These are phyloP conservation scores for Ceratotherium simum DNA, from an alignment of 2,113 vertebrate genomes.

Conservation along the genomic window DNA sequence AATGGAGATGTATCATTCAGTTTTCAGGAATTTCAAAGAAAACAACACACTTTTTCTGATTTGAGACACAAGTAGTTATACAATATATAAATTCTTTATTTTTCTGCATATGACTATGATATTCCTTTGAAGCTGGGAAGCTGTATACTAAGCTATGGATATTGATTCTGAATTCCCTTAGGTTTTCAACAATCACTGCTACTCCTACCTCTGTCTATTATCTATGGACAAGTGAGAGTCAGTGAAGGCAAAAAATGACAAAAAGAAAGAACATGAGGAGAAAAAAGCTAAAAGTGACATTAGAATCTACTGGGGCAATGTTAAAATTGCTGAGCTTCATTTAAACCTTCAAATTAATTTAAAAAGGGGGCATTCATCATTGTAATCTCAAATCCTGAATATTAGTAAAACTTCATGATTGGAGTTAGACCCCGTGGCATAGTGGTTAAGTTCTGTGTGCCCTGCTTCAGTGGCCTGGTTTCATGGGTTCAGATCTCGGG, in stretches of 20 bases:
- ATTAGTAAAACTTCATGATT: not conserved
- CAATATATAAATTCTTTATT: not conserved
- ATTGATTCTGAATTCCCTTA: not conserved
- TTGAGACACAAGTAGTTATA: not conserved
- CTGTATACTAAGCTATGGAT: not conserved
- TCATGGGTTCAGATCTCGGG: too few species aligned
- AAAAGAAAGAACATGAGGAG: not conserved
- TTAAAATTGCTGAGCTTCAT: constrained; percentile 28
- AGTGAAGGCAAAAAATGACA: not conserved
- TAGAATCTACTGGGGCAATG: not conserved
- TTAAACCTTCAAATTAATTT: constrained; percentile 49
- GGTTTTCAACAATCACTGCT: not conserved
- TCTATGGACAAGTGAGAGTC: not conserved
- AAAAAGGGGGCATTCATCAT: constrained; percentile 14
- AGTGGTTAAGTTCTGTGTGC: too few species aligned
- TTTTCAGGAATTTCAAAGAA: constrained; percentile 18
- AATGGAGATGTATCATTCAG: not conserved
- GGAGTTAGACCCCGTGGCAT: too few species aligned
- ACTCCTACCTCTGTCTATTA: not conserved
- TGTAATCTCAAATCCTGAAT: not conserved
- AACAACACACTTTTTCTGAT: not conserved
- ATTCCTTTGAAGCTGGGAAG: not conserved
- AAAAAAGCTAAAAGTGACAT: not conserved
- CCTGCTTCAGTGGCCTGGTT: too few species aligned
- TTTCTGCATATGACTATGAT: not conserved